Conservation (phyloP, 2,888 invertebrate species). For the Coenonympha arcania region DNA sequence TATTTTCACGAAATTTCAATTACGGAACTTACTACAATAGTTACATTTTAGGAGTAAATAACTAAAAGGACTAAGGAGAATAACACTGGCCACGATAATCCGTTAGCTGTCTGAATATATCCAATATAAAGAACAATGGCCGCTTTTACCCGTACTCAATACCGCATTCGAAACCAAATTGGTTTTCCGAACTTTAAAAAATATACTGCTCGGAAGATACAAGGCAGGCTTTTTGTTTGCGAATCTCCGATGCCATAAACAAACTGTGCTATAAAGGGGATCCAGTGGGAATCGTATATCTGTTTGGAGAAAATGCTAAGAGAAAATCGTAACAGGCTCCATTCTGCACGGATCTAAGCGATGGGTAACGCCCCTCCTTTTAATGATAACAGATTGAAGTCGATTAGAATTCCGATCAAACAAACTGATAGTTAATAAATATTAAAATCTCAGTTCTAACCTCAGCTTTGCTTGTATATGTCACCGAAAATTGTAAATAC, state of each 20-base stretch:
- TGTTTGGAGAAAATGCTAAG: conserved; percentile 43
- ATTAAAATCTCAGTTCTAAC: no score
- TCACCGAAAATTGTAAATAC: no score
- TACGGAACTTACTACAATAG: neutral
- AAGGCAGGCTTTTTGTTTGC: conserved; percentile 39
- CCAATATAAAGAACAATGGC: conserved; percentile 24
- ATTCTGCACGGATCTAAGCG: conserved; percentile 34
- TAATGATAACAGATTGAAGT: neutral
- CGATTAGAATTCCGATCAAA: no score
- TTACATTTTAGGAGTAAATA: no score
- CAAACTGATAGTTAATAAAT: no score
- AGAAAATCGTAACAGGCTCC: conserved; percentile 37
- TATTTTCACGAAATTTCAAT: no score
- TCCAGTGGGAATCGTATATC: conserved; percentile 41
- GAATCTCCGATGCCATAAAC: conserved; percentile 47
- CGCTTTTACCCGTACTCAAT: conserved; percentile 28
- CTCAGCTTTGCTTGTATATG: no score
- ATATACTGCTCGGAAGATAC: conserved; percentile 38
- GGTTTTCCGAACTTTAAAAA: conserved; percentile 41
- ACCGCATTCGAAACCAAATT: conserved; percentile 35
- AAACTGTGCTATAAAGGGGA: conserved; percentile 46
- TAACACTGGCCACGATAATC: neutral
- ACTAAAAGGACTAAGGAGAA: neutral
- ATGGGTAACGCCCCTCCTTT: conserved; percentile 4
- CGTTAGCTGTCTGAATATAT: conserved; percentile 12